Evolutionary conservation across 2,797 vertebrate species (phyloP), one percentile per base, ranked within the genome.

Genomic region (Zonotrichia albicollis): DNA sequence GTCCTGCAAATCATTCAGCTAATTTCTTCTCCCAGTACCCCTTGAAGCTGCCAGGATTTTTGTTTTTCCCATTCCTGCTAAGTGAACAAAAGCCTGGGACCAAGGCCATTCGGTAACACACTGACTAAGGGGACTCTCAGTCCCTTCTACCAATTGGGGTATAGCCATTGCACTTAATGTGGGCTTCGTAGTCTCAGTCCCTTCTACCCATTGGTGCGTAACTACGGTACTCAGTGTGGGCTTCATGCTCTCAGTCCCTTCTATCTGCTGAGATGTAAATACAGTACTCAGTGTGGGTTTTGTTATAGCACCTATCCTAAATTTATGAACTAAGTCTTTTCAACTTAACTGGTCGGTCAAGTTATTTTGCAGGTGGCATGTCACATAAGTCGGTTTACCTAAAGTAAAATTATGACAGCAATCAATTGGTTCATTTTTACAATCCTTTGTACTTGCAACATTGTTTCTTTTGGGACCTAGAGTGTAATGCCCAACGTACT

Each of bases 331-430:
- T n/a, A 55, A 32, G 6, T 20, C 53, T 55, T n/a, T 55, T n/a
- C 21, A n/a, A 21, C 32, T 20, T 55, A n/a, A n/a, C 1, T 3
- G 20, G 20, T 55, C 5, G 0, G 53, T 55, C 30, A n/a, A n/a
- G 53, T 54, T 54, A 21, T 54, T 54, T 54, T 54, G 19, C 53
- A 13, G 32, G 20, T 9, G 4, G 13, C 53, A 54, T 13, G 13
- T n/a, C 53, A 55, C 53, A 10, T 22, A 55, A n/a, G 30, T 55
- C 1, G 0, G 32, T n/a, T 55, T 55, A 32, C 32, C 13, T n/a
- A 22, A 55, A 55, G 32, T n/a, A n/a, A 55, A 55, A 21, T 21
- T n/a, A 22, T n/a, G 13, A 9, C 53, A 55, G 30, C 20, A 55
- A 32, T 21, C 30, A 54, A 32, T 9, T 32, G 53, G 19, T 54